Evolutionary conservation across 2,113 vertebrate genomes (phyloP).

Genomic region (Scortum barcoo): DNA sequence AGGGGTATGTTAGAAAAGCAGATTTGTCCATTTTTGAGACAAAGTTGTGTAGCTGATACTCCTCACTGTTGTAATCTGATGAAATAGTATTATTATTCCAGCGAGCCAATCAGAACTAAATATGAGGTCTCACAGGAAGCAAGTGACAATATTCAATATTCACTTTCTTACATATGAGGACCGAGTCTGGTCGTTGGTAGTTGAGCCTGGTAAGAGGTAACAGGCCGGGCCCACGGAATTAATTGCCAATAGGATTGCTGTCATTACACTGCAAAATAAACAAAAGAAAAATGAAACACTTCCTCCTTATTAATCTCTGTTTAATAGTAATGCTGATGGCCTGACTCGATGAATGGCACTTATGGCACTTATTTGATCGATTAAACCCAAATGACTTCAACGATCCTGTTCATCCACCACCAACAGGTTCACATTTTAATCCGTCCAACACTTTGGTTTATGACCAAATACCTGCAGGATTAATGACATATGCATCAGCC

Average conservation of each 20-base stretch:
- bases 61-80: neutral
- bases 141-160: neutral
- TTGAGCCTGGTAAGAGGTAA: neutral
- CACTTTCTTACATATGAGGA: no score
- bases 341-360: no score
- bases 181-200: neutral
- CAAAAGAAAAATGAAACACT: neutral
- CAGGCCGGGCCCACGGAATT: neutral
- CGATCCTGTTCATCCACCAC: neutral
- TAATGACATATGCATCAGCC: no score
- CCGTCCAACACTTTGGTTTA: no score
- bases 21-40: neutral
- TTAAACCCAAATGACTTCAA: neutral
- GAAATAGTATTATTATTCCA: no score
- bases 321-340: neutral
- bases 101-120: neutral
- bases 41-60: neutral
- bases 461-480: no score
- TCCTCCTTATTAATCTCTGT: neutral
- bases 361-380: no score
- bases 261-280: neutral
- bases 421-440: neutral
- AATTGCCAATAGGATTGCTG: neutral
- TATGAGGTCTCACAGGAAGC: neutral
- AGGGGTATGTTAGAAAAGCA: conserved; percentile 33